Evolutionary conservation across 2,797 vertebrate genomes (phyloP), one percentile per base, ranked within the genome.

Genomic region (Thalassophryne amazonica): DNA sequence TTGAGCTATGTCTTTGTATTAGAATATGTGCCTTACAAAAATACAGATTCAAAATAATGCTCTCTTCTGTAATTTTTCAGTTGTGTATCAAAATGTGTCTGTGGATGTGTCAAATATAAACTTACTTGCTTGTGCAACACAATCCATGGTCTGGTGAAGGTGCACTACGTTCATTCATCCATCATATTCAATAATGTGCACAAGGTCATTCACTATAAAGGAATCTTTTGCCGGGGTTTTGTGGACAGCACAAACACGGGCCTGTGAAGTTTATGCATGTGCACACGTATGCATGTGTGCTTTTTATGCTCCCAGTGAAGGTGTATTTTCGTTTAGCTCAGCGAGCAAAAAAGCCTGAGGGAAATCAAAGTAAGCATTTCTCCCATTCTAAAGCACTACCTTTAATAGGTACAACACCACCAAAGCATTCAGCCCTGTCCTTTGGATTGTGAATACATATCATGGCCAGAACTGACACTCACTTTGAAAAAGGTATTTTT

Each of bases 361-460:
- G 87, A 89, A 88, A 86, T 87, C 83, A 86, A 73, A 84, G 80
- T 78, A 74, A 86, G 80, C 81, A 82, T 81, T 84, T 70, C 69
- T 69, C 43, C 69, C 57, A 57, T 81, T 83, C 78, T 76, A 78
- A 83, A 82, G 81, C 71, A 63, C 40, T 73, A 75, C 65, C 70
- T 84, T 84, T 85, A 88, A 88, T 88, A 84, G 73, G 74, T 81
- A 77, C 71, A 76, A 51, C 53, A 24, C 60, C 80, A 78, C 40
- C 76, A 78, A 63, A 72, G 73, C 78, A 77, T 81, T 80, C 72
- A 82, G 50, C 72, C 45, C 45, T 56, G 70, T 77, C 76, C 73
- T 76, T 14, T 80, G 76, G 63, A 72, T 80, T 78, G 80, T 84
- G 73, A 83, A 69, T 66, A 65, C 70, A 52, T 29, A 77, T 82